phyloP scores from a whole-genome alignment of 2,113 vertebrate species.

The Plestiodon gilberti region DNA sequence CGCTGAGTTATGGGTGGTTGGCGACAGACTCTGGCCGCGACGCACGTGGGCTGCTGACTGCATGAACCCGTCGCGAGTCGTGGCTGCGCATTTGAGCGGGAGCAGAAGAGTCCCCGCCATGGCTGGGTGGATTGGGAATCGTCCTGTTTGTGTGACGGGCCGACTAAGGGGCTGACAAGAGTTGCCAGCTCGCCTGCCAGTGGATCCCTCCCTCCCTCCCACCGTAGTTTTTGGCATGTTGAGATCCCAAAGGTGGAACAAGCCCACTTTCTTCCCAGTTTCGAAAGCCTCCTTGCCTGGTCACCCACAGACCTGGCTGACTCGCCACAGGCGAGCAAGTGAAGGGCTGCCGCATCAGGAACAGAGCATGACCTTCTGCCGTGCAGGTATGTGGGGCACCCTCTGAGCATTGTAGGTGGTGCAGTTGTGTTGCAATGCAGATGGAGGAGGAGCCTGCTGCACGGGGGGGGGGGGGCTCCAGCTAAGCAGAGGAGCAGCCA shows the following conservation, averaged over 20 bases:
- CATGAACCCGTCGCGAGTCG: neutral
- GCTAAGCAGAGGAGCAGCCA: too few species aligned
- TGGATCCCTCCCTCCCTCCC: neutral
- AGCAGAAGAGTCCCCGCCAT: neutral
- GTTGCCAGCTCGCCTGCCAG: too few species aligned
- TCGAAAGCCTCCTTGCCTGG: neutral
- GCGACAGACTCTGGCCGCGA: too few species aligned
- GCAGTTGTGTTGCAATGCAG: neutral
- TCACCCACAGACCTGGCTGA: neutral
- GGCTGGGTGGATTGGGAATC: too few species aligned
- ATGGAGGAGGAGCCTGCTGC: neutral
- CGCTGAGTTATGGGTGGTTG: too few species aligned
- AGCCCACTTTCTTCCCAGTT: neutral
- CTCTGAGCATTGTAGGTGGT: neutral
- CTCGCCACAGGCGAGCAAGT: neutral
- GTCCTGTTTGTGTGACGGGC: too few species aligned
- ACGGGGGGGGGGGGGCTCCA: neutral
- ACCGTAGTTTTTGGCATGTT: too few species aligned
- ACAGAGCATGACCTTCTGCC: too few species aligned
- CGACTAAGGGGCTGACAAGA: neutral
- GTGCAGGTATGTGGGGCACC: too few species aligned
- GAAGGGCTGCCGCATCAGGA: neutral
- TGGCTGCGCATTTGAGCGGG: neutral
- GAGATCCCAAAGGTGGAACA: too few species aligned
- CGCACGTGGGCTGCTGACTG: too few species aligned